phyloP scores from a whole-genome alignment of 2,113 vertebrate genomes.

The Cricetomys ansorgei region DNA sequence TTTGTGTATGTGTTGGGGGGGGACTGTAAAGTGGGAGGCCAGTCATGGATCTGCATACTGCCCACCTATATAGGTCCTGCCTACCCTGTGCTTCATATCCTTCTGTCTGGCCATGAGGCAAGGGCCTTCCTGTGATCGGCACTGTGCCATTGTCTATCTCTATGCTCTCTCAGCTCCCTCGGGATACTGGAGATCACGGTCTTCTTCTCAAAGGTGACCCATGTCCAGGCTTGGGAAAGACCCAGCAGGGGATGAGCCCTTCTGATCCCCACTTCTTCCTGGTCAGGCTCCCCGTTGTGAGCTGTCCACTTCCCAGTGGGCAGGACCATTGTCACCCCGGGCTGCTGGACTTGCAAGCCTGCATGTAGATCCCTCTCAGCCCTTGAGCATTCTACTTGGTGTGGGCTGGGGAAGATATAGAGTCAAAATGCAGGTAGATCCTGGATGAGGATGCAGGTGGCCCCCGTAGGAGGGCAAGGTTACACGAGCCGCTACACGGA shows the following conservation, averaged over 20 bases:
- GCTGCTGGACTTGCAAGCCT: neutral
- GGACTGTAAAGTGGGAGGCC: neutral
- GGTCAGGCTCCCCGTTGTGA: neutral
- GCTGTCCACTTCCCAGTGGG: neutral
- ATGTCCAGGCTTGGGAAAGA: neutral
- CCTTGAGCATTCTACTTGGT: too few species aligned
- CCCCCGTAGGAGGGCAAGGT: neutral
- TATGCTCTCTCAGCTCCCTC: neutral
- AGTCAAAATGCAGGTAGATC: neutral
- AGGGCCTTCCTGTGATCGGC: neutral
- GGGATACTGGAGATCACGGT: neutral
- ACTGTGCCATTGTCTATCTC: neutral
- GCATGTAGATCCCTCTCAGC: neutral
- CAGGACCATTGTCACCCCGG: neutral
- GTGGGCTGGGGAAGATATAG: neutral
- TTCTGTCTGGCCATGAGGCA: neutral
- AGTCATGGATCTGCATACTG: neutral
- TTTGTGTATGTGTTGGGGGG: too few species aligned
- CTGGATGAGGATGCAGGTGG: neutral
- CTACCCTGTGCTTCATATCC: neutral
- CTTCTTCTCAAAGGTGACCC: neutral
- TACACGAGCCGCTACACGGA: too few species aligned
- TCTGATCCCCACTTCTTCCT: neutral
- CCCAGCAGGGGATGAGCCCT: neutral
- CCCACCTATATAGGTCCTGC: too few species aligned